A percentile compares a stretch with the other conserved stretches of the same genome.
These are phyloP conservation scores for Eremophila alpestris DNA, from an alignment of 2,797 vertebrate species.

Conservation along the genomic window DNA sequence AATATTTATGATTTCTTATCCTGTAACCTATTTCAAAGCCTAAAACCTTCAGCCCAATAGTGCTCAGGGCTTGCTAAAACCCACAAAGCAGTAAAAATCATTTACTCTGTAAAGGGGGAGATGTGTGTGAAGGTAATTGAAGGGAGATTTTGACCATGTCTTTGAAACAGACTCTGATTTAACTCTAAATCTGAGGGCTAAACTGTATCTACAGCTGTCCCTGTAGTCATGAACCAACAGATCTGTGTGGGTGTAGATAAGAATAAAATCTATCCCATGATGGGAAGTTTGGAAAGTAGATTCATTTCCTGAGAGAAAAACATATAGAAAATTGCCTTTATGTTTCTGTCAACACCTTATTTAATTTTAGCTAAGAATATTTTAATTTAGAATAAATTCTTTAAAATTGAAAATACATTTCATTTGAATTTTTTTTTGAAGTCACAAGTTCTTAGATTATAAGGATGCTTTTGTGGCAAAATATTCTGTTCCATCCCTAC, in stretches of 20 bases:
- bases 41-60: conserved; percentile 19
- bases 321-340: not conserved
- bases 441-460: not conserved
- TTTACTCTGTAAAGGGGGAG: not conserved
- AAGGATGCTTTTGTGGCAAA: not conserved
- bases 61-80: conserved; percentile 14
- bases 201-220: not conserved
- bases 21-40: conserved; percentile 42
- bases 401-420: not conserved
- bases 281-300: not conserved
- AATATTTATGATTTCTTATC: conserved; percentile 52
- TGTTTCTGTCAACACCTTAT: not conserved
- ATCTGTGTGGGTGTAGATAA: conserved; percentile 24
- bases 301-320: not conserved
- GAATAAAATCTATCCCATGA: not conserved
- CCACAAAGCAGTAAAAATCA: conserved; percentile 38
- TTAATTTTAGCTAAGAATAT: not conserved
- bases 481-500: not conserved
- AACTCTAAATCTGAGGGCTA: conserved; percentile 21
- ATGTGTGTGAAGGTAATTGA: not conserved
- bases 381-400: not conserved
- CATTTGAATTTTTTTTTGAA: not conserved
- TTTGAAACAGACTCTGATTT: conserved; percentile 27
- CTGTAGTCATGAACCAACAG: not conserved
- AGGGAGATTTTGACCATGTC: not conserved